Evolutionary conservation across 2,797 vertebrate species (phyloP), one percentile per base, ranked within the genome.

Genomic region (Leptoclinus maculatus): DNA sequence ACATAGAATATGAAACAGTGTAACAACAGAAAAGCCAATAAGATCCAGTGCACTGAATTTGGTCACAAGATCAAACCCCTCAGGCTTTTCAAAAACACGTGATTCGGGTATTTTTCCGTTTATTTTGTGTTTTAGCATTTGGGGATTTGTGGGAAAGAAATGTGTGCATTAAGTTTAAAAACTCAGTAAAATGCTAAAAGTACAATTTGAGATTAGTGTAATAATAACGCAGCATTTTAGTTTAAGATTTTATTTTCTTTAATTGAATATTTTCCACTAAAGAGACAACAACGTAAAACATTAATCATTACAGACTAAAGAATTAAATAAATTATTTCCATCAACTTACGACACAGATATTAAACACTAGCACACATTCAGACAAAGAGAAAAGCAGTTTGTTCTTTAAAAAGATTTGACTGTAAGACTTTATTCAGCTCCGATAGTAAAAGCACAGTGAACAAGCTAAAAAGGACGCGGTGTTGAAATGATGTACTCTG

Each of bases 391-490:
- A 57, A 65, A 71, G 36, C 2, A 2, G 3, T 25, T 5, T 45
- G 3, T 29, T 70, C 1, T 16, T 79, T 64, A 68, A 81, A 87
- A 82, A 36, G 54, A 83, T 82, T 67, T 23, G 63, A 71, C 43
- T 34, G 54, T 23, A 82, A 88, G 78, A 86, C 76, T 90, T 90
- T 89, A 93, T 90, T 90, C 21, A 81, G 49, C 60, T 85, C 64
- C 0, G 70, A 81, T 19, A 77, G 39, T 77, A 83, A 83, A 84
- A 85, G 27, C 58, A 78, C 16, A 69, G 54, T 68, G 38, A 79
- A 79, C 71, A 80, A 53, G 36, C 32, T 47, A 19, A 21, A 66
- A 49, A 57, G 34, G 38, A 66, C 0, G 4, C 6, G 2, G 9
- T 7, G n/a, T 17, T 45, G 2, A n/a, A 41, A 21, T 21, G 34